Evolutionary conservation across 2,888 invertebrate species (phyloP).

Genomic region (Uropetala carovei): DNA sequence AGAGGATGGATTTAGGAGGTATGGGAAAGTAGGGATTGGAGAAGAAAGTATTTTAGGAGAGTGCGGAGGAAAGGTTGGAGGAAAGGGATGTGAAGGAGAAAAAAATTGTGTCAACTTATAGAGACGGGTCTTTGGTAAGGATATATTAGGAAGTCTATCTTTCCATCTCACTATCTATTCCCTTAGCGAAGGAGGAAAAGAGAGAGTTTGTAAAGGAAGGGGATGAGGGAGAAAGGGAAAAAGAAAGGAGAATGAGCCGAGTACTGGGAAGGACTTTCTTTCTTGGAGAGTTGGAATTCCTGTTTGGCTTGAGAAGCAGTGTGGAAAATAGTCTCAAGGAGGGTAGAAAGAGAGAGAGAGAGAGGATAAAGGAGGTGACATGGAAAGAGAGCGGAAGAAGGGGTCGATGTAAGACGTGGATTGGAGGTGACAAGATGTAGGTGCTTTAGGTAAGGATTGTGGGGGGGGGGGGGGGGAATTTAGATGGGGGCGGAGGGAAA

Average conservation of each 20-base stretch:
- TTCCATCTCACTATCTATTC: too few relatives aligned
- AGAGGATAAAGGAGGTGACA: background rate
- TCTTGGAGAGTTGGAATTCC: too few relatives aligned
- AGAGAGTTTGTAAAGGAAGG: too few relatives aligned
- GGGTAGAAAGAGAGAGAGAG: background rate
- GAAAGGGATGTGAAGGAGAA: background rate
- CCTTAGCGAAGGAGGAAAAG: too few relatives aligned
- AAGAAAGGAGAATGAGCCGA: too few relatives aligned
- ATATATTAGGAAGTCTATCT: too few relatives aligned
- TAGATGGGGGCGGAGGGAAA: background rate
- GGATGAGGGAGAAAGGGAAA: too few relatives aligned
- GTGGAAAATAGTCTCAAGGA: background rate
- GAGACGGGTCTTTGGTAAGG: too few relatives aligned
- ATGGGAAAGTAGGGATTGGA: background rate
- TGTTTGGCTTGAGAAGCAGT: background rate
- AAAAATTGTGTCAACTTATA: background rate
- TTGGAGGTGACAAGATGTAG: conserved; percentile 17
- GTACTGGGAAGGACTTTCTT: too few relatives aligned
- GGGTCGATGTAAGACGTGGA: background rate
- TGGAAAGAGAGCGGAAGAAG: background rate
- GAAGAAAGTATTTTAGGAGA: too few relatives aligned
- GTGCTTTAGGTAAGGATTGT: background rate
- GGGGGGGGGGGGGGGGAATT: too few relatives aligned
- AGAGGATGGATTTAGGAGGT: background rate
- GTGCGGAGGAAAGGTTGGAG: background rate